Evolutionary conservation across 2,888 invertebrate genomes (phyloP).

Genomic region (Hyppa rectilinea): DNA sequence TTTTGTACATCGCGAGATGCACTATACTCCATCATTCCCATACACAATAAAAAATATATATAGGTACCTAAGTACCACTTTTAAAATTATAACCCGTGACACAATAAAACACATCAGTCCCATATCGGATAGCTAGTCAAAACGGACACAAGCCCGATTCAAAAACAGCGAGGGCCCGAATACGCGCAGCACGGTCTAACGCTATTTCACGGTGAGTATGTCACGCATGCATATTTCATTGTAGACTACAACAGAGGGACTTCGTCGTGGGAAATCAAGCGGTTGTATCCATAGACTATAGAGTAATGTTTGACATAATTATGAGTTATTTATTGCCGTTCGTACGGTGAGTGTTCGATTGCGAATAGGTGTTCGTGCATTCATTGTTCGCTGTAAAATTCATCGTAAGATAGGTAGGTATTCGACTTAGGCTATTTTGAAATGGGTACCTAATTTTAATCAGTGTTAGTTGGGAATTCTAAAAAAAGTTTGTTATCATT

Average conservation of each 20-base stretch:
- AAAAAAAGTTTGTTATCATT: background rate
- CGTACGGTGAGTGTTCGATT: constrained; percentile 40
- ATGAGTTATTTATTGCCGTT: constrained; percentile 69
- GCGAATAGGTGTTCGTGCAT: constrained; percentile 25
- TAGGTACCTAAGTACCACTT: too few relatives aligned
- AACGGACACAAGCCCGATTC: constrained; percentile 66
- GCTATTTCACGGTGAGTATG: constrained; percentile 83
- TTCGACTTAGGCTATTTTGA: background rate
- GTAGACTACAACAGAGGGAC: constrained; percentile 80
- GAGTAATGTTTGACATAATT: constrained; percentile 67
- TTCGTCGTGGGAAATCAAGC: constrained; percentile 84
- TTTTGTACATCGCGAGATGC: background rate
- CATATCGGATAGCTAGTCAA: constrained; percentile 53
- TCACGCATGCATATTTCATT: constrained; percentile 88
- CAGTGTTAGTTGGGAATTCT: background rate
- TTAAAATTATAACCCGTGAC: constrained; percentile 18
- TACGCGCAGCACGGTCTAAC: constrained; percentile 75
- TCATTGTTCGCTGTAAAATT: constrained; percentile 11
- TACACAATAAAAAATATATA: constrained; percentile 7
- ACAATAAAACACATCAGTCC: constrained; percentile 33
- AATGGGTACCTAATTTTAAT: background rate
- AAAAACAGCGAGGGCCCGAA: constrained; percentile 64
- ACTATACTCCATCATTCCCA: background rate
- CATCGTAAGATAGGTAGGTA: background rate
- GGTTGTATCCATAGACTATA: constrained; percentile 51